Evolutionary conservation across 2,888 invertebrate genomes (phyloP), one percentile per base, ranked within the genome.

Genomic region (Automeris io): DNA sequence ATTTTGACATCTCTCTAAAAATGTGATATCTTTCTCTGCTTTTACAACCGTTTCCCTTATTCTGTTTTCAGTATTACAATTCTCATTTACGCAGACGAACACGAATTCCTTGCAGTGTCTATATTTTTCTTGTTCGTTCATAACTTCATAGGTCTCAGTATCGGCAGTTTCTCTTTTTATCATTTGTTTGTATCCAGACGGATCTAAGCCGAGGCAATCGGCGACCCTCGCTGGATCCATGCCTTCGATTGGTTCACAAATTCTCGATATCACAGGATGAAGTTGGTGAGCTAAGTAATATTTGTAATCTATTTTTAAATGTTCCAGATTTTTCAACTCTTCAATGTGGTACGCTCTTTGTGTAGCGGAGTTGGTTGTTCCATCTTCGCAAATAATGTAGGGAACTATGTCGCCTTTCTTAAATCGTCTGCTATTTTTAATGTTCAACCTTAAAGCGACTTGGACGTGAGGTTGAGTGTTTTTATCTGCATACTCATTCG

Each of bases 281-380:
- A 99, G 90, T 85, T 99, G 99, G 64, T 97, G 94, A 0, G 95
- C 90, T 49, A 99, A 85, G 79, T 99, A 99, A 78, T 99, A 99
- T 50, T 92, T 90, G 1, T 90, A 89, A 73, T 99, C 99, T 2
- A 95, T 88, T 70, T 92, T 92, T 1, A 96, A 78, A 31, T 75
- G 72, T 35, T 92, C 91, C 3, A 76, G 88, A 49, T 89, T 91
- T 66, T 94, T 93, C 24, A 96, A 70, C 71, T 99, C 99, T 47
- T 97, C 96, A 33, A 95, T 88, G 69, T 98, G 97, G 71, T 99
- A 99, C 0, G 96, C 97, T 58, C 99, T 88, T 76, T 99, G 98
- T 5, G 93, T 94, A 0, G 97, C 92, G 0, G 94, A 86, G 49
- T 91, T 90, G 18, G 88, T 89, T 0, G 92, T 92, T 2, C 95